Conservation (phyloP, 1,140 invertebrate species). For the Formica exsecta region DNA sequence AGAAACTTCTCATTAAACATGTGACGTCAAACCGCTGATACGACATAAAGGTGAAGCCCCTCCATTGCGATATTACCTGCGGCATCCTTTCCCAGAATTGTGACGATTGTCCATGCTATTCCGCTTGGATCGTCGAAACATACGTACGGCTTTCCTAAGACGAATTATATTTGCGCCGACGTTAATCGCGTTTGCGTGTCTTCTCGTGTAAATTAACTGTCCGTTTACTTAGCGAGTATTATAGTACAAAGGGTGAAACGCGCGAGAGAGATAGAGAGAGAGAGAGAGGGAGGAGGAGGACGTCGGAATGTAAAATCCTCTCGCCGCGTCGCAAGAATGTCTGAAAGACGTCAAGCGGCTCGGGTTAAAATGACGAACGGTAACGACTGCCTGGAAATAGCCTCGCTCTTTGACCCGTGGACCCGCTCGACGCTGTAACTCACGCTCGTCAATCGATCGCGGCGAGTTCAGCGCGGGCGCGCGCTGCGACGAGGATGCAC, state of each 20-base stretch:
- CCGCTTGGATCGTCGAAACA: constrained; percentile 1
- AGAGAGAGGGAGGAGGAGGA: background rate
- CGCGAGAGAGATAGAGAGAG: background rate
- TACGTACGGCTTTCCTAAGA: background rate
- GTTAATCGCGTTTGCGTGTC: constrained; percentile 29
- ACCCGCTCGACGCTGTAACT: constrained; percentile 23
- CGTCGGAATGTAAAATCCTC: too few species aligned
- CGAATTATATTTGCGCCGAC: constrained; percentile 7
- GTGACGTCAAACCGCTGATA: constrained; percentile 10
- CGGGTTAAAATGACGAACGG: constrained; percentile 52
- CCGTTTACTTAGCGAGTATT: constrained; percentile 23
- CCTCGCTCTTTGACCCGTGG: constrained; percentile 56
- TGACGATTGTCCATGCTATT: constrained; percentile 38
- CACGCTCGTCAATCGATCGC: constrained; percentile 41
- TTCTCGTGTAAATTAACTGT: constrained; percentile 39
- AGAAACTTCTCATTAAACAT: constrained; percentile 18
- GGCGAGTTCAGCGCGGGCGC: background rate
- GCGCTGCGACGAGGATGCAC: constrained; percentile 31
- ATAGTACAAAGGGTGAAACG: background rate
- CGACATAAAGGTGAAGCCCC: constrained; percentile 24
- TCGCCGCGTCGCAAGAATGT: background rate
- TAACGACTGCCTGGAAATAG: constrained; percentile 52
- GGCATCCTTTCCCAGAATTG: constrained; percentile 31
- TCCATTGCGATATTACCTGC: constrained; percentile 7
- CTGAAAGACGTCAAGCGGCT: constrained; percentile 17